Evolutionary conservation across 2,113 vertebrate genomes (phyloP), one percentile per base, ranked within the genome.

Genomic region (Ictalurus furcatus): DNA sequence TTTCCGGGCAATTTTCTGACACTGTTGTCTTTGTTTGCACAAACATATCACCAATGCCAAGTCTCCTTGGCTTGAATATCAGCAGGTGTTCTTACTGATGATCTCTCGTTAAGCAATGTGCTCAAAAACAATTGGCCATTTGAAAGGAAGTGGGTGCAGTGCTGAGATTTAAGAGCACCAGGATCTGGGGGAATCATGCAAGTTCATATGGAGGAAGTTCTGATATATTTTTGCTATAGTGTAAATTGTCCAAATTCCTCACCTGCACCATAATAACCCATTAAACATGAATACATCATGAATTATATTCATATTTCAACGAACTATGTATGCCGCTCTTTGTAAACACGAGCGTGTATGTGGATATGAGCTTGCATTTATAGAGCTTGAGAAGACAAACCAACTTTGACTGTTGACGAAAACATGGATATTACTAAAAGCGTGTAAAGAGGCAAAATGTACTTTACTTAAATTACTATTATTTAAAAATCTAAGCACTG

Each of bases 31-130:
- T 87, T 87, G 73, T 87, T 59, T 58, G 23, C n/a, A 58, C 52
- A 25, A 13, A 61, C 40, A 19, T n/a, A n/a, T n/a, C 17, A 61
- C 21, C 58, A 11, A 48, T 58, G 78, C 40, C 16, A 5, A 37
- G 56, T 59, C 23, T 37, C 25, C 85, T 78, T 30, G 59, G 48
- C 76, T 82, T 71, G 87, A 28, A 82, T 69, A 71, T 63, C 16
- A 16, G 67, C 52, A 37, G 30, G 67, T n/a, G 40, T 16, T 78
- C 85, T 61, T 76, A 44, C 48, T 40, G 34, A 73, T 78, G 85
- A 78, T 19, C 59, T 56, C 56, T 7, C 5, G 58, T n/a, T 63
- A 86, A 59, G 61, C 54, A 61, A 1, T 78, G 56, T 30, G 28
- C 17, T 79, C 56, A 78, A 23, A 63, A 87, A 14, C 7, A 59